These are phyloP conservation scores for Eutolmus rufibarbis DNA, from an alignment of 2,888 invertebrate genomes.

Conservation along the genomic window DNA sequence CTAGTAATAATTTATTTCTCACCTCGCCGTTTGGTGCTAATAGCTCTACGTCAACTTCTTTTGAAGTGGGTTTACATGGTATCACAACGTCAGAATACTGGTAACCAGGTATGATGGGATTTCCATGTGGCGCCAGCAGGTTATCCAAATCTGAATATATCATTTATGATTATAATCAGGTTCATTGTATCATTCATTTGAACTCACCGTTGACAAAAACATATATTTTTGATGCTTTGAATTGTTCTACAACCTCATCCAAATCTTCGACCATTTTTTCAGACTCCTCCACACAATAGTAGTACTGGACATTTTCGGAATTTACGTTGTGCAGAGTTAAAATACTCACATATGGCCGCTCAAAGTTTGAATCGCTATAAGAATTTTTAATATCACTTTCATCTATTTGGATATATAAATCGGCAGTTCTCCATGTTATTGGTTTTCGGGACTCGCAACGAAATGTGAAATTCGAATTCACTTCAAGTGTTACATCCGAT, in stretches of 20 bases:
- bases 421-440: conserved; percentile 59
- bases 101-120: conserved; percentile 56
- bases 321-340: conserved; percentile 64
- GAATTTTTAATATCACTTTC: neutral
- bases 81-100: conserved; percentile 64
- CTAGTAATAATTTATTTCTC: conserved; percentile 44
- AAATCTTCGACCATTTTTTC: conserved; percentile 51
- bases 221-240: conserved; percentile 64
- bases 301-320: conserved; percentile 66
- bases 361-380: conserved; percentile 50
- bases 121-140: conserved; percentile 61
- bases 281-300: conserved; percentile 63
- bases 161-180: neutral
- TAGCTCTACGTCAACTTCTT: conserved; percentile 65
- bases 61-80: conserved; percentile 72
- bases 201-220: conserved; percentile 66
- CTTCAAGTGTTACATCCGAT: conserved; percentile 57
- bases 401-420: neutral
- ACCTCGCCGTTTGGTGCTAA: conserved; percentile 60
- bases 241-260: conserved; percentile 56
- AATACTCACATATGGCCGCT: conserved; percentile 61
- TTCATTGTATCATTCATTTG: neutral
- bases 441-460: conserved; percentile 63
- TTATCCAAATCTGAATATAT: conserved; percentile 60
- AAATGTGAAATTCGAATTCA: conserved; percentile 58